These are phyloP conservation scores for Gerris lacustris DNA, from an alignment of 2,888 invertebrate genomes.

Conservation along the genomic window DNA sequence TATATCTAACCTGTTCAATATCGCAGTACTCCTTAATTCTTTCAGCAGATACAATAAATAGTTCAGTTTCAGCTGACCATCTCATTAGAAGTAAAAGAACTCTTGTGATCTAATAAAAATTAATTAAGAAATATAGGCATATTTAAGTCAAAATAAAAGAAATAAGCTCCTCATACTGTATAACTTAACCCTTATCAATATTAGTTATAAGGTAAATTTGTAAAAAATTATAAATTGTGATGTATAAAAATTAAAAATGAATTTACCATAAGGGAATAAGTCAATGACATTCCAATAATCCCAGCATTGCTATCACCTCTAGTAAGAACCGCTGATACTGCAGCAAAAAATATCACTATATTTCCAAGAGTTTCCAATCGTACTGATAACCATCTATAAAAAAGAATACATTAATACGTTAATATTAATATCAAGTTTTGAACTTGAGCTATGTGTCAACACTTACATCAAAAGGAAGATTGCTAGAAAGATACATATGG, in stretches of 20 bases:
- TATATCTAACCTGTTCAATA: not conserved
- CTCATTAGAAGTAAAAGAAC: not conserved
- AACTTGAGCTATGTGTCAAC: too few relatives aligned
- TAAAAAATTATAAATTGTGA: too few relatives aligned
- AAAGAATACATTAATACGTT: not conserved
- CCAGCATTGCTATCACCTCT: not conserved
- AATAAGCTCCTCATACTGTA: too few relatives aligned
- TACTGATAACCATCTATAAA: slow-evolving; percentile 6
- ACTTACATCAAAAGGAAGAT: too few relatives aligned
- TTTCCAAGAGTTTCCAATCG: not conserved
- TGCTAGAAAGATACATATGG: too few relatives aligned
- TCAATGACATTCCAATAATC: not conserved
- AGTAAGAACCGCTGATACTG: not conserved
- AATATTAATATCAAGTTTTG: too few relatives aligned
- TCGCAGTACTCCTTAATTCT: slow-evolving; percentile 6
- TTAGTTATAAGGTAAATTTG: too few relatives aligned
- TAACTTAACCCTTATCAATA: too few relatives aligned
- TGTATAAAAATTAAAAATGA: not conserved
- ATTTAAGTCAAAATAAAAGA: too few relatives aligned
- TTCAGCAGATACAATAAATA: slow-evolving; percentile 6
- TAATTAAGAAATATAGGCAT: not conserved
- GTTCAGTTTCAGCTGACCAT: slow-evolving; percentile 1
- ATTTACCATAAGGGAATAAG: slow-evolving; percentile 1
- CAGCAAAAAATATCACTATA: slow-evolving; percentile 9
- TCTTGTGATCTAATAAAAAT: not conserved